A percentile compares a stretch with the other conserved stretches of the same genome.
Conservation (phyloP, 2,797 vertebrate genomes). For the Kryptopterus vitreolus region DNA sequence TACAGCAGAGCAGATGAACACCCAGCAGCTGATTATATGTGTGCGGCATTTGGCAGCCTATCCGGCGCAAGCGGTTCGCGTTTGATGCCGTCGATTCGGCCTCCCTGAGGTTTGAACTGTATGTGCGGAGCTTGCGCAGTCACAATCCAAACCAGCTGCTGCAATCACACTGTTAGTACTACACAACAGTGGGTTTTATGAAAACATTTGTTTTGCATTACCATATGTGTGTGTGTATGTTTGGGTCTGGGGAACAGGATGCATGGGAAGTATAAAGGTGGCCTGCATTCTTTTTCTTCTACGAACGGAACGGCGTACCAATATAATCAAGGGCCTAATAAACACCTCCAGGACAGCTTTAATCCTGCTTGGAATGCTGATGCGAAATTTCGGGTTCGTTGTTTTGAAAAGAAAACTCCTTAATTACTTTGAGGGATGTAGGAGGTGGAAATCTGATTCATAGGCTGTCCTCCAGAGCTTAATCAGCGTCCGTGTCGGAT, state of each 20-base stretch:
- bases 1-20: slow-evolving; percentile 42
- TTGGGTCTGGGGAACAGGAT: slow-evolving; percentile 19
- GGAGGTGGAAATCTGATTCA: background rate
- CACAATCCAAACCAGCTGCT: slow-evolving; percentile 71
- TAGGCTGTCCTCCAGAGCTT: background rate
- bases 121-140: slow-evolving; percentile 47
- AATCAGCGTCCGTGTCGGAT: background rate
- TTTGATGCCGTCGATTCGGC: slow-evolving; percentile 56
- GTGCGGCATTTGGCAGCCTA: slow-evolving; percentile 26
- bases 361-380: background rate
- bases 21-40: slow-evolving; percentile 48
- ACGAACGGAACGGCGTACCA: background rate
- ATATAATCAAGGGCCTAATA: slow-evolving; percentile 12
- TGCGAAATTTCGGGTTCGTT: background rate
- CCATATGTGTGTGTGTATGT: slow-evolving; percentile 31
- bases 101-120: slow-evolving; percentile 33
- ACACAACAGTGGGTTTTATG: slow-evolving; percentile 58
- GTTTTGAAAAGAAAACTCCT: background rate
- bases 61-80: slow-evolving; percentile 26
- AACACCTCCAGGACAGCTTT: background rate
- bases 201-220: slow-evolving; percentile 76
- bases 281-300: slow-evolving; percentile 23
- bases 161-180: slow-evolving; percentile 53
- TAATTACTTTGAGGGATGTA: background rate
- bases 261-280: slow-evolving; percentile 20